Evolutionary conservation across 2,113 vertebrate species (phyloP), one percentile per base, ranked within the genome.

Genomic region (Columba livia): DNA sequence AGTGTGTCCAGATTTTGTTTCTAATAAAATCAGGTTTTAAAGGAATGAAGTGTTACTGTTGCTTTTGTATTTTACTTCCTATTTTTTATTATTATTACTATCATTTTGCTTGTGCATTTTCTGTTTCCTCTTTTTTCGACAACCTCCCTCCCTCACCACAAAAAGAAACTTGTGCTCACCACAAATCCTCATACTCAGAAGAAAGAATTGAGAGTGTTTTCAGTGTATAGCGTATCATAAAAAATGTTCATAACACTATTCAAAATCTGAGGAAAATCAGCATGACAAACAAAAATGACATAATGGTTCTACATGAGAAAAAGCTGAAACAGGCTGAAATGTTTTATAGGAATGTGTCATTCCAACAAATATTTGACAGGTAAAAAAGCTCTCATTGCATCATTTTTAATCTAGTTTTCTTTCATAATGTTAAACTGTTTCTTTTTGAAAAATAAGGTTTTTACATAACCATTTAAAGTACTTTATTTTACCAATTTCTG

Each of bases 81-180:
- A 5, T 50, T 58, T 61, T 11, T 4, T 31, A 25, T 50, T 38
- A 12, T 4, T 32, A 17, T 3, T 62, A 29, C 5, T 32, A 20
- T 3, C 48, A 32, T 36, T 92, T 65, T 64, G 0, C 0, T 53
- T 50, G 28, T 58, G 4, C 42, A 12, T 48, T 69, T 61, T 3
- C 0, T 65, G 29, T 53, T 87, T 78, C 38, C 10, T 19, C 10
- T 20, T 53, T 26, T 54, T 89, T 48, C 9, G 19, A n/a, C 53
- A 88, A 0, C 10, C 19, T 50, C 10, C 11, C 9, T 4, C 1
- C 1, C 1, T 44, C 4, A 18, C 25, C 10, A 1, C 5, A 3
- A 15, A 74, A 66, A 69, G 3, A 56, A 79, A 47, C 1, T 69
- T 36, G 11, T 0, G 10, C 3, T 23, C 34, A 34, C 3, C 9